Conservation (phyloP, 1,140 invertebrate species). For the Schlechtendalia chinensis region DNA sequence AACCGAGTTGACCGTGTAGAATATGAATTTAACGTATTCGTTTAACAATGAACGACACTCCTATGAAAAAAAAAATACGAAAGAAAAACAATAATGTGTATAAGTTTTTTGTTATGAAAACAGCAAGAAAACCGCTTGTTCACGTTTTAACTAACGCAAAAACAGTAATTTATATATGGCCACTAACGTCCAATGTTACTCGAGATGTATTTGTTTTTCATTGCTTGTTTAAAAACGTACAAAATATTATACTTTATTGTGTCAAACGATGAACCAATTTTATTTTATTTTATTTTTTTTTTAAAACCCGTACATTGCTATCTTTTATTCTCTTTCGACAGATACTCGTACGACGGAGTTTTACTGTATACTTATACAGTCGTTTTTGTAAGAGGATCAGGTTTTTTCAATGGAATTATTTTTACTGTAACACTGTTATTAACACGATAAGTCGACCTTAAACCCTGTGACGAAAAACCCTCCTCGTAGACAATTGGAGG, state of each 20-base stretch:
- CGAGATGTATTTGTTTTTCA: background rate
- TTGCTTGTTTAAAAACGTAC: background rate
- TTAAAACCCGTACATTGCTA: background rate
- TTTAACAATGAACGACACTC: too few relatives aligned
- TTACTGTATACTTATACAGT: too few relatives aligned
- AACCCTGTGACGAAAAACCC: background rate
- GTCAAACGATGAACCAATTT: background rate
- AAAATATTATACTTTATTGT: background rate
- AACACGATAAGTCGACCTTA: background rate
- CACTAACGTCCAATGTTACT: background rate
- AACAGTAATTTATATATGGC: background rate
- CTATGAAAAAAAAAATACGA: background rate
- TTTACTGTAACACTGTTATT: slow-evolving; percentile 1
- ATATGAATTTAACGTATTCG: background rate
- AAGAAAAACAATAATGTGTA: too few relatives aligned
- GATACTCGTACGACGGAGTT: too few relatives aligned
- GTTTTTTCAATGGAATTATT: background rate
- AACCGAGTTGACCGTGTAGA: background rate
- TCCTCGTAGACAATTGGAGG: background rate
- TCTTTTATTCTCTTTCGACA: too few relatives aligned
- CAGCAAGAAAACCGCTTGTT: too few relatives aligned
- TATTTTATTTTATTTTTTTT: background rate
- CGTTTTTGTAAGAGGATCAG: background rate
- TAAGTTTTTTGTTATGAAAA: too few relatives aligned
- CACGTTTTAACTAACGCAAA: too few relatives aligned